phyloP scores from a whole-genome alignment of 2,113 vertebrate genomes.

The Chlamydotis undulata region DNA sequence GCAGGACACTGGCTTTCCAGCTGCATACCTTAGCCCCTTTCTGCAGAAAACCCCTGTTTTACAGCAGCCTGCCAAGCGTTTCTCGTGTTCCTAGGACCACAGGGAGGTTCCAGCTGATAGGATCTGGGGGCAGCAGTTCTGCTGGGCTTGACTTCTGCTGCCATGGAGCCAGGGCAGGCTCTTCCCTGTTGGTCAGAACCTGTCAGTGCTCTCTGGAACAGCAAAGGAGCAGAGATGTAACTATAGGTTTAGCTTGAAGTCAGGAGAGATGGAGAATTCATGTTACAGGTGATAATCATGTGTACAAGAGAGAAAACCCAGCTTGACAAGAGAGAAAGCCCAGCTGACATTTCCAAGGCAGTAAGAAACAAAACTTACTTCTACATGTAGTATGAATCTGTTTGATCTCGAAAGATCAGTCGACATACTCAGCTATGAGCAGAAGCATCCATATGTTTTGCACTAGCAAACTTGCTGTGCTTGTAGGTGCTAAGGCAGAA shows the following conservation, averaged over 20 bases:
- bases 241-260: neutral
- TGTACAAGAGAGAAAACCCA: neutral
- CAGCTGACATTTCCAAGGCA: neutral
- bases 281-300: neutral
- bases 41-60: neutral
- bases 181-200: neutral
- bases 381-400: neutral
- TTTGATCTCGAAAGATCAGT: neutral
- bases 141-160: neutral
- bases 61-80: neutral
- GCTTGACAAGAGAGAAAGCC: neutral
- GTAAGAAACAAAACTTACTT: neutral
- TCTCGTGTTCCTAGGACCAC: accelerated
- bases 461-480: neutral
- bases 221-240: neutral
- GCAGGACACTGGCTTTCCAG: neutral
- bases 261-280: neutral
- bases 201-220: neutral
- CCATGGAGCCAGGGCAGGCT: neutral
- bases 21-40: neutral
- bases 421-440: neutral
- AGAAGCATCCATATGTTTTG: neutral
- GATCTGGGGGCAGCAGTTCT: neutral
- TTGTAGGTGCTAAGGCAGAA: neutral
- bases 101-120: neutral